Conservation (phyloP, 2,888 invertebrate genomes). For the Cryptus armator region DNA sequence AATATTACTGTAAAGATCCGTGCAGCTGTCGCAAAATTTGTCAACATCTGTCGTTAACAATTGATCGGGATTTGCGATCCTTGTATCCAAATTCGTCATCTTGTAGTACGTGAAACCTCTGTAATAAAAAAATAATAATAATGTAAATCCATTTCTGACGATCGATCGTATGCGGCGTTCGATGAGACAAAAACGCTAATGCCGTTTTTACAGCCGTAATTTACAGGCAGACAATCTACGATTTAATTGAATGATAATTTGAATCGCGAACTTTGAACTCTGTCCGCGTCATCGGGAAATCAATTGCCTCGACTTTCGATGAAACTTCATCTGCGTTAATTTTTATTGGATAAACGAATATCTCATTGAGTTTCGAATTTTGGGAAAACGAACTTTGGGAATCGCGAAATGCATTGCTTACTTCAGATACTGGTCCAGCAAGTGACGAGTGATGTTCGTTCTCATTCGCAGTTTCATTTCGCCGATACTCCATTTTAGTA, state of each 20-base stretch:
- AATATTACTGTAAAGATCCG: constrained; percentile 98
- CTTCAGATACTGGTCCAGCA: constrained; percentile 97
- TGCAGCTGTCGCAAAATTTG: constrained; percentile 97
- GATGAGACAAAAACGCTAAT: not conserved
- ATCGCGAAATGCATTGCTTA: constrained; percentile 85
- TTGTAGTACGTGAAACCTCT: constrained; percentile 98
- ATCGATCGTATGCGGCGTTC: not conserved
- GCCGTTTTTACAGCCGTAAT: too few relatives aligned
- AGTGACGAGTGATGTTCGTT: constrained; percentile 93
- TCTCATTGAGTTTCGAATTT: not conserved
- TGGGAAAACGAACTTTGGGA: not conserved
- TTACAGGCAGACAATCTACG: too few relatives aligned
- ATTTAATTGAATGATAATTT: not conserved
- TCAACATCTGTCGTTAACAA: constrained; percentile 98
- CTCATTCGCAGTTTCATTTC: constrained; percentile 96
- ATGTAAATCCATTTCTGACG: not conserved
- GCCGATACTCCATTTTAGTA: constrained; percentile 97
- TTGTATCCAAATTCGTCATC: constrained; percentile 97
- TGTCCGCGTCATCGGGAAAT: not conserved
- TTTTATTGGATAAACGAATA: not conserved
- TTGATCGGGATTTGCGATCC: constrained; percentile 98
- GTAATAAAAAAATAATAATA: constrained; percentile 74
- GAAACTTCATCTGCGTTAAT: not conserved
- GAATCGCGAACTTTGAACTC: constrained; percentile 52
- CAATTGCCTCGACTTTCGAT: constrained; percentile 17